Percentiles rank a stretch among this genome's conserved stretches.
Conservation (phyloP, 2,113 vertebrate genomes). For the Psammodynastes pulverulentus region DNA sequence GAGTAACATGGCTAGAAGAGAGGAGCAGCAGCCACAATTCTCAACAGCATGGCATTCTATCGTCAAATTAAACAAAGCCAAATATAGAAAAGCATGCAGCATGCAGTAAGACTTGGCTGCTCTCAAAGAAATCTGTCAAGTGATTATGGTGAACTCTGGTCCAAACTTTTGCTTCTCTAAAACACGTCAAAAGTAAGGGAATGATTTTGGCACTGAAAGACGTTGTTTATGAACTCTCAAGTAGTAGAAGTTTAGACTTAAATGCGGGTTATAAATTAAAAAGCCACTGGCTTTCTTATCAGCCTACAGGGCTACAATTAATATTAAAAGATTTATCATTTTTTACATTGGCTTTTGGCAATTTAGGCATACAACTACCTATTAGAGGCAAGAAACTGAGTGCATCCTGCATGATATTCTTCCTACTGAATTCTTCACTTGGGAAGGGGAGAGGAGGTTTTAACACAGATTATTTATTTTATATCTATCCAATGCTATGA, state of each 20-base stretch:
- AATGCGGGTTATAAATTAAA: not conserved
- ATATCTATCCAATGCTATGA: not conserved
- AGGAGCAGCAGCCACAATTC: conserved; percentile 38
- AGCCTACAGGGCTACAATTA: not conserved
- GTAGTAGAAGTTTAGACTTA: not conserved
- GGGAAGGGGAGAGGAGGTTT: not conserved
- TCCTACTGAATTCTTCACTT: not conserved
- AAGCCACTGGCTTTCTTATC: not conserved
- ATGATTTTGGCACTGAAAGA: conserved; percentile 24
- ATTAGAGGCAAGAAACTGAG: not conserved
- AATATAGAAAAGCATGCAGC: conserved; percentile 68
- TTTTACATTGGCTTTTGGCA: not conserved
- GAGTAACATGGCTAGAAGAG: conserved; percentile 39
- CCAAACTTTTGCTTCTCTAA: conserved; percentile 49
- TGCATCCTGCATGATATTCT: not conserved
- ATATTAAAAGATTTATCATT: not conserved
- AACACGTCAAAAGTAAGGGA: conserved; percentile 4
- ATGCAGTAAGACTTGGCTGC: conserved; percentile 54
- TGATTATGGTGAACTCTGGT: conserved; percentile 54
- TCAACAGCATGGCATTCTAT: conserved; percentile 51
- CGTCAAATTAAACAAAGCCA: conserved; percentile 68
- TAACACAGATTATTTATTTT: not conserved
- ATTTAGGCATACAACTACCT: not conserved
- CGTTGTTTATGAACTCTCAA: conserved; percentile 21
- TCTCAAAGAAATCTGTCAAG: conserved; percentile 50